Evolutionary conservation across 1,140 invertebrate species (phyloP), one percentile per base, ranked within the genome.

Genomic region (Drosophila athabasca): DNA sequence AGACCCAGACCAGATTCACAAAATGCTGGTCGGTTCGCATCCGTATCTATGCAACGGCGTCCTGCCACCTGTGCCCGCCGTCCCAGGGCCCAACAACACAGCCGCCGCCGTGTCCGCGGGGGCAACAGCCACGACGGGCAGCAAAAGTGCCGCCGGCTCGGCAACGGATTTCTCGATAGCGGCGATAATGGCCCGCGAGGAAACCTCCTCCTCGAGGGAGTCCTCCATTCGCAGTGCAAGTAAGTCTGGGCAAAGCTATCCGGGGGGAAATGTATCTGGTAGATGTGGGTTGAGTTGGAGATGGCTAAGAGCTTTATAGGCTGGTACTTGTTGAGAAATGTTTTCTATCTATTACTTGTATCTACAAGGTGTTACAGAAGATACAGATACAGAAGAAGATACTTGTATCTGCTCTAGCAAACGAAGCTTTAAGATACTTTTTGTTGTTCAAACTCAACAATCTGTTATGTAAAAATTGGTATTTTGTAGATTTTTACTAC

Each of bases 111-210:
- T 26, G 5, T 26, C 49, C 13, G 57, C 60, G 45, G 59, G 73
- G 29, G 44, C 76, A 15, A 49, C 57, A 45, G 68, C 59, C 41
- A 62, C 85, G 7, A 66, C 85, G 17, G 68, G 58, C 41, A 85
- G 76, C 75, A 91, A 91, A 85, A 90, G 68, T 82, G 82, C 90
- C 90, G 90, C 85, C 90, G 90, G 90, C 80, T 90, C 90, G 8
- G 96, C 96, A 74, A 98, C 97, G 76, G 97, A 98, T 93, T 98
- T 98, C 93, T 97, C 96, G 67, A 98, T 98, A 87, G 97, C 96
- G 29, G 97, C 97, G 48, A 98, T 98, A 85, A 98, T 98, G 96
- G 96, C 96, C 55, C 93, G 95, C 60, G 90, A 91, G 94, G 95
- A 90, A 93, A 93, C 78, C 92, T 93, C 78, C 92, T 93, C 55